phyloP scores from a whole-genome alignment of 2,113 vertebrate species.

The Engystomops pustulosus region DNA sequence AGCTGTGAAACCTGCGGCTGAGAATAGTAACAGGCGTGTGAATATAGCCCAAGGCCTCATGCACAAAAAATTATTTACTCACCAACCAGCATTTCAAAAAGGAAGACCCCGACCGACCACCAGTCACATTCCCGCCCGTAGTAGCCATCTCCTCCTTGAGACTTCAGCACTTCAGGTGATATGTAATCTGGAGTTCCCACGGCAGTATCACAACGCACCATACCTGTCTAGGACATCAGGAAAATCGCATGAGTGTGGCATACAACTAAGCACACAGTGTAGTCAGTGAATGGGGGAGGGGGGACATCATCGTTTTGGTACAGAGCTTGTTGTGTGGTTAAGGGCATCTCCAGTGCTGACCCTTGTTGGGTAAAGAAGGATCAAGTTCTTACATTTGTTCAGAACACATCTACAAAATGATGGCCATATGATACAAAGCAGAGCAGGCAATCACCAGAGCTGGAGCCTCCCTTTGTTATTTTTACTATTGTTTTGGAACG shows the following conservation, averaged over 20 bases:
- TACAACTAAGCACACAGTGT: background rate
- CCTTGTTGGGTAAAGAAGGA: no score
- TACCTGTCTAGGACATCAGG: conserved; percentile 82
- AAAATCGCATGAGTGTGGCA: background rate
- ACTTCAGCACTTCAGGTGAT: conserved; percentile 93
- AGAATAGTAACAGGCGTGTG: no score
- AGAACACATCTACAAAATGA: no score
- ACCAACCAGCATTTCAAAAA: conserved; percentile 98
- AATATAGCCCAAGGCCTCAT: no score
- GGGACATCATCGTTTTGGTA: no score
- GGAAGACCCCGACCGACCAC: conserved; percentile 99
- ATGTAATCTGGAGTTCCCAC: conserved; percentile 98
- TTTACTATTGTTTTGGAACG: background rate
- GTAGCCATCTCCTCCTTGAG: conserved; percentile 95
- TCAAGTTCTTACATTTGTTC: no score
- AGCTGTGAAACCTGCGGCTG: no score
- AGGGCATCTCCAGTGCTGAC: no score
- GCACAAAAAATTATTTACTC: no score
- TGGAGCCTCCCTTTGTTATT: background rate
- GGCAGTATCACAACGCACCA: conserved; percentile 96
- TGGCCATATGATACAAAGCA: background rate
- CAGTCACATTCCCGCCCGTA: conserved; percentile 97
- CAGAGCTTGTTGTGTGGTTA: no score
- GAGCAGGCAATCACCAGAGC: background rate
- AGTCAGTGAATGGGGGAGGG: background rate